Percentiles rank a stretch among this genome's conserved stretches.
phyloP scores from a whole-genome alignment of 2,797 vertebrate species.

The Artibeus jamaicensis region DNA sequence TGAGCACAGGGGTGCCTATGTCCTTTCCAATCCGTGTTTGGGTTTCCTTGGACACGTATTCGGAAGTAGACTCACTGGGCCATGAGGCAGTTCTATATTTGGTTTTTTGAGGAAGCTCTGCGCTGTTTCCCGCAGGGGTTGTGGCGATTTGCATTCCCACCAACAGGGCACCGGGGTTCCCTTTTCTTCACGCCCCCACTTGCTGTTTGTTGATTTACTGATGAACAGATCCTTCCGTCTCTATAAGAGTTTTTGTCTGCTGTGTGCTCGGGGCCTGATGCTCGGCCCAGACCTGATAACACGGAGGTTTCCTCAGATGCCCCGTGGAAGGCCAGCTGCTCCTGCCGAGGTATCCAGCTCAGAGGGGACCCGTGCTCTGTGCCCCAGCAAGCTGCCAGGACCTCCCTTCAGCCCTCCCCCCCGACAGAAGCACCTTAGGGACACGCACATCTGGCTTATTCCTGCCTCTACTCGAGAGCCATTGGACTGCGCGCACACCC shows the following conservation, averaged over 20 bases:
- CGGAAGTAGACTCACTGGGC: neutral
- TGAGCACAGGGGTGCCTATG: neutral
- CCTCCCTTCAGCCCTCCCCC: neutral
- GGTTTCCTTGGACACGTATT: neutral
- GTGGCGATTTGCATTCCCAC: neutral
- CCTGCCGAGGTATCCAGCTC: too few species aligned
- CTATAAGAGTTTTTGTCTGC: neutral
- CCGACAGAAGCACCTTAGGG: neutral
- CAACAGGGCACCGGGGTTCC: neutral
- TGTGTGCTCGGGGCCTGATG: too few species aligned
- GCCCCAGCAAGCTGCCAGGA: neutral
- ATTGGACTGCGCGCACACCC: accelerated
- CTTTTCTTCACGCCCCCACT: neutral
- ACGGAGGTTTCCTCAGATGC: neutral
- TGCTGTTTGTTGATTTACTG: neutral
- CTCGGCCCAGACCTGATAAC: accelerated
- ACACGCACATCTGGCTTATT: neutral
- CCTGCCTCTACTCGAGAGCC: accelerated
- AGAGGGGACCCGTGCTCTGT: too few species aligned
- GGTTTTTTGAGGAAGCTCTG: neutral
- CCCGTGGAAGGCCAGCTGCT: neutral
- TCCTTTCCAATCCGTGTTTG: neutral
- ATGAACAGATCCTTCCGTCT: neutral
- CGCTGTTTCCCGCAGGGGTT: neutral
- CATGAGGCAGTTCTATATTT: neutral